A percentile compares a stretch with the other conserved stretches of the same genome.
Evolutionary conservation across 2,888 invertebrate genomes (phyloP).

Genomic region (Tubulanus polymorphus): DNA sequence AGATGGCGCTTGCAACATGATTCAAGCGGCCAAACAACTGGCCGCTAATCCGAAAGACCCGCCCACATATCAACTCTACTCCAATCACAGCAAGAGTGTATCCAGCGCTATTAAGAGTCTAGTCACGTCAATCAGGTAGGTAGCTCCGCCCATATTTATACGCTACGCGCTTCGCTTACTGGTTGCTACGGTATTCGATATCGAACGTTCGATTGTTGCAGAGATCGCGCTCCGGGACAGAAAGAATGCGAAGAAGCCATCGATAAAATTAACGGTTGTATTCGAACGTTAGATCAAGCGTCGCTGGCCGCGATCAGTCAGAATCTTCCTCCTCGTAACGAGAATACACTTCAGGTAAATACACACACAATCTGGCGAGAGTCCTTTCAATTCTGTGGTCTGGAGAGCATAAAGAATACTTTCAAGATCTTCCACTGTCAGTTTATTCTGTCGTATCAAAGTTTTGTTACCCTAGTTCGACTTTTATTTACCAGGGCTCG

Average conservation of each 20-base stretch:
- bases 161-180: no score
- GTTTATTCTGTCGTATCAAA: no score
- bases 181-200: no score
- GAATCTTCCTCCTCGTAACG: conserved; percentile 66
- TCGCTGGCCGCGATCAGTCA: conserved; percentile 84
- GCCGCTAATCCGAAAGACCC: conserved; percentile 87
- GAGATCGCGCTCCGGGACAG: conserved; percentile 94
- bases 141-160: no score
- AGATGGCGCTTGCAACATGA: conserved; percentile 84
- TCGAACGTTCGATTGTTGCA: conserved; percentile 38
- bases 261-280: conserved; percentile 69
- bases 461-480: no score
- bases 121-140: conserved; percentile 79
- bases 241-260: conserved; percentile 84
- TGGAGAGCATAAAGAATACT: no score
- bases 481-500: no score
- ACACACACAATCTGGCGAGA: no score
- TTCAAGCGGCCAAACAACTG: conserved; percentile 82
- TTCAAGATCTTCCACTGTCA: no score
- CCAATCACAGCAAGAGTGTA: conserved; percentile 89
- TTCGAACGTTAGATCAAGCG: conserved; percentile 80
- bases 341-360: conserved; percentile 65
- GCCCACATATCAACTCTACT: conserved; percentile 88
- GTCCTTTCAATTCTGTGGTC: no score
- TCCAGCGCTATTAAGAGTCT: conserved; percentile 94